phyloP scores from a whole-genome alignment of 2,888 invertebrate species.

The Hetaerina titia region DNA sequence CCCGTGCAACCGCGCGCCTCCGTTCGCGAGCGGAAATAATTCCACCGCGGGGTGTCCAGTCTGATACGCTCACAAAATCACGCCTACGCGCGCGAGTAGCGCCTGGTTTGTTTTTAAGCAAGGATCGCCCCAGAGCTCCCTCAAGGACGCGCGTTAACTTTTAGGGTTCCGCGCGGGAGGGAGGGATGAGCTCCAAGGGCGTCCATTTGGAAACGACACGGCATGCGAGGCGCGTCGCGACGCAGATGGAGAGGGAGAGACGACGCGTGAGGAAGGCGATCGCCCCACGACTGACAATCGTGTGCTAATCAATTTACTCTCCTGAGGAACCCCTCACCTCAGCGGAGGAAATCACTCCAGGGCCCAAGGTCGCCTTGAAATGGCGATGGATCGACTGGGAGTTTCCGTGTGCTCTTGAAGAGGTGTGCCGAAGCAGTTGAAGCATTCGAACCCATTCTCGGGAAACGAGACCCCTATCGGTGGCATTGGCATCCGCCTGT shows the following conservation, averaged over 20 bases:
- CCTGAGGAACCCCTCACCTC: not conserved
- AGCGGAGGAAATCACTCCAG: not conserved
- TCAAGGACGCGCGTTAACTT: not conserved
- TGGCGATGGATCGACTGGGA: not conserved
- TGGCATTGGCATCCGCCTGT: no score
- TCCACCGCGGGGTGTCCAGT: not conserved
- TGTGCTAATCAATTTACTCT: conserved; percentile 30
- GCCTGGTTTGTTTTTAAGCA: not conserved
- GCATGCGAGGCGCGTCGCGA: not conserved
- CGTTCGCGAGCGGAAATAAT: not conserved
- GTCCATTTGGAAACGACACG: not conserved
- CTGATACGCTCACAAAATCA: not conserved
- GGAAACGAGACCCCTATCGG: not conserved
- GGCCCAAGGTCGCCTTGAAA: not conserved
- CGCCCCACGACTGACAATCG: not conserved
- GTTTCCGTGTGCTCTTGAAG: not conserved
- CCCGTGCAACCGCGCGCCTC: no score
- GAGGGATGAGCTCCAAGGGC: not conserved
- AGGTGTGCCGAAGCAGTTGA: no score
- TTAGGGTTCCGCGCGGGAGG: not conserved
- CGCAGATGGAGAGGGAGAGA: not conserved
- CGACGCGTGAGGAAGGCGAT: not conserved
- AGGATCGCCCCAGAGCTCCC: not conserved
- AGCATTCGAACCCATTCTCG: not conserved
- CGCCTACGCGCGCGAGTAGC: not conserved